Percentiles rank a stretch among this genome's conserved stretches.
These are phyloP conservation scores for Macrotis lagotis DNA, from an alignment of 2,113 vertebrate genomes.

Conservation along the genomic window DNA sequence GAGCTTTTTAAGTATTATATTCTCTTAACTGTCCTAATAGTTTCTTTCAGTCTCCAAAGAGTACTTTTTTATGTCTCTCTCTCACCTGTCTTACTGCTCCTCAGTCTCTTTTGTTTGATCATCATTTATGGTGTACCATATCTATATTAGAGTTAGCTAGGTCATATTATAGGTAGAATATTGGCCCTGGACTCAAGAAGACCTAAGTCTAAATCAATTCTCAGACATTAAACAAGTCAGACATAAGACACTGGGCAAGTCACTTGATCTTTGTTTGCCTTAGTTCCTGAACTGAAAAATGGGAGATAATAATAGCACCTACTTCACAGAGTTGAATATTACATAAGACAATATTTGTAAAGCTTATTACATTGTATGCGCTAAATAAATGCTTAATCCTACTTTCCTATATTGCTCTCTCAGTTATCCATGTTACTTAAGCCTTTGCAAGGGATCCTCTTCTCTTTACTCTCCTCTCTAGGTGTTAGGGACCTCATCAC, in stretches of 20 bases:
- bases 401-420: not conserved
- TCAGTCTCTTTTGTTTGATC: not conserved
- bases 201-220: not conserved
- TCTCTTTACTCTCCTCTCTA: not conserved
- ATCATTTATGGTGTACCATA: not conserved
- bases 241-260: no score
- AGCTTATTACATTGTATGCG: not conserved
- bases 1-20: not conserved
- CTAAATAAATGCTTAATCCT: not conserved
- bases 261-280: not conserved
- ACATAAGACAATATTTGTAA: not conserved
- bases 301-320: not conserved
- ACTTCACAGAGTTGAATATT: not conserved
- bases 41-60: not conserved
- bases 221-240: no score
- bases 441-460: not conserved
- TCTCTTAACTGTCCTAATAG: not conserved
- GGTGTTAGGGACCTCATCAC: not conserved
- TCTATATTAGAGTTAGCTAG: not conserved
- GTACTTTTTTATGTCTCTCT: not conserved
- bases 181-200: not conserved
- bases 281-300: not conserved
- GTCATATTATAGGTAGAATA: not conserved
- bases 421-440: not conserved
- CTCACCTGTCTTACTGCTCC: not conserved